Evolutionary conservation across 2,113 vertebrate genomes (phyloP), one percentile per base, ranked within the genome.

Genomic region (Stomatorhinus ivindoensis): DNA sequence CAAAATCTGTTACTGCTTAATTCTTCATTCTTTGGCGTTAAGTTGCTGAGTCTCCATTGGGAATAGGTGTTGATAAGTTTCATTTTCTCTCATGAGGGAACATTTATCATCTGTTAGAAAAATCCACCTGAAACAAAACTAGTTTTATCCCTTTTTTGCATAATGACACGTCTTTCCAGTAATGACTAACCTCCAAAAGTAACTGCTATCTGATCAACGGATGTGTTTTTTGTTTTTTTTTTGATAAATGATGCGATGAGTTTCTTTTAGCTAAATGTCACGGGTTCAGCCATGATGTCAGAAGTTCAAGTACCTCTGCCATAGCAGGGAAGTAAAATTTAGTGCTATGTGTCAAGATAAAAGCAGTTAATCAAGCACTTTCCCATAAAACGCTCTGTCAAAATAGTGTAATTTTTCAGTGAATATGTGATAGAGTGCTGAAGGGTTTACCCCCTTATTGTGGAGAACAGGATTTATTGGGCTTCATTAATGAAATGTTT

Each of bases 401-500:
- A 86, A 86, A 86, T 86, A 46, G 46, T 10, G 48, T 46, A 51
- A 86, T 48, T 86, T 86, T 31, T 51, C n/a, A 87, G 85, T 4
- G 85, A 15, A 4, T 53, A 35, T 11, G 24, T 53, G 48, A 51
- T 15, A 35, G 47, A 53, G 24, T 53, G 48, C 11, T 53, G 48
- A 87, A 55, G 50, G 85, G 7, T 87, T 53, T 87, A 87, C 85
- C 85, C 24, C 13, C 85, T 53, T 87, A 87, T 87, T 87, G 85
- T 87, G 31, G 13, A 55, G 85, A 87, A 87, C 13, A 87, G 85
- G 85, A 87, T 87, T 87, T 87, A 87, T 87, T 87, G 50, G 85
- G 9, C 85, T 53, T 47, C 85, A 53, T 87, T 87, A 87, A 61
- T 61, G 87, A 87, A 87, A 87, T 24, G 55, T 87, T 58, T 87